Conservation (phyloP, 2,888 invertebrate genomes). For the Lagria hirta region DNA sequence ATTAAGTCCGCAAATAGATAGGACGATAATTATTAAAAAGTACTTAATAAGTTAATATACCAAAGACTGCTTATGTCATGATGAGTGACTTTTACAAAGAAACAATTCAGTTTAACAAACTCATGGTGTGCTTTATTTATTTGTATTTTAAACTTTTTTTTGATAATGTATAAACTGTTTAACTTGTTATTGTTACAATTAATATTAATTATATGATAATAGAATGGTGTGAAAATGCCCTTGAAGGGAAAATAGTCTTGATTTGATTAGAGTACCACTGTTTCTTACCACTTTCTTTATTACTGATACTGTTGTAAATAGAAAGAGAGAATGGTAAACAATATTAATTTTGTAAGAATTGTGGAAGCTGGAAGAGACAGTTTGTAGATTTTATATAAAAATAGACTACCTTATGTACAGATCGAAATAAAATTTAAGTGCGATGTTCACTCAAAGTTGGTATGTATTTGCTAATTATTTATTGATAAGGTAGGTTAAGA, state of each 20-base stretch:
- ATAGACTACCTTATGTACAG: conserved; percentile 13
- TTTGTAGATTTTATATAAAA: conserved; percentile 25
- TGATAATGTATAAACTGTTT: conserved; percentile 20
- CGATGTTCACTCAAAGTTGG: conserved; percentile 23
- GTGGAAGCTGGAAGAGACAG: conserved; percentile 12
- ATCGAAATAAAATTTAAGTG: conserved; percentile 16
- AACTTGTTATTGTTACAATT: conserved; percentile 18
- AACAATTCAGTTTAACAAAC: conserved; percentile 30
- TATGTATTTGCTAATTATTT: conserved; percentile 26
- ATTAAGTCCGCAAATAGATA: no score
- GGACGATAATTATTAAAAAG: conserved; percentile 23
- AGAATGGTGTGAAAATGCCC: no score
- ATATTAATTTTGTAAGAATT: conserved; percentile 12
- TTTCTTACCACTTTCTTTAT: no score
- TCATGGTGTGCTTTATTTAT: conserved; percentile 32
- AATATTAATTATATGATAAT: conserved; percentile 7
- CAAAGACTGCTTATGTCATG: conserved; percentile 37
- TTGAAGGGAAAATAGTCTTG: conserved; percentile 8
- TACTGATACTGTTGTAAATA: conserved; percentile 14
- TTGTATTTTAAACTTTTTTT: conserved; percentile 22
- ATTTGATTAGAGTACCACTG: no score
- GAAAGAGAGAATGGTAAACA: conserved; percentile 7
- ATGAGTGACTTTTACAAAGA: conserved; percentile 22
- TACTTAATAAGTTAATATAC: conserved; percentile 37
- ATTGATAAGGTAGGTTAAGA: conserved; percentile 27